phyloP scores from a whole-genome alignment of 2,113 vertebrate genomes.

The Sceloporus tristichus region DNA sequence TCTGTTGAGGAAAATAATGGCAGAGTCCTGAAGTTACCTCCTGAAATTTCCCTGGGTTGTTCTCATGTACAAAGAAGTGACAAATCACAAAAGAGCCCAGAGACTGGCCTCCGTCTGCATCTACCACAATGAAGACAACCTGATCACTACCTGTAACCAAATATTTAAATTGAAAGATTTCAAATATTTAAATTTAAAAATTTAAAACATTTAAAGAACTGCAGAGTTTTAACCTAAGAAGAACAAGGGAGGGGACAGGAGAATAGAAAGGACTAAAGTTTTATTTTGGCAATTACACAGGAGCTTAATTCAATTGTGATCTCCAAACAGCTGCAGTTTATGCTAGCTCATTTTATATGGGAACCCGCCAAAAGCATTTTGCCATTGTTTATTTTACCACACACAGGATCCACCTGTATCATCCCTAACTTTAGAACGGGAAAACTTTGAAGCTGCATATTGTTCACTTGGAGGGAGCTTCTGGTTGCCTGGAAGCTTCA shows the following conservation, averaged over 20 bases:
- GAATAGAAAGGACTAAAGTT: not conserved
- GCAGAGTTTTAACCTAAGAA: not conserved
- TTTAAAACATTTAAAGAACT: not conserved
- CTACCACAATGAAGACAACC: not conserved
- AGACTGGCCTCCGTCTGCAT: not conserved
- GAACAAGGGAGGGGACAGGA: not conserved
- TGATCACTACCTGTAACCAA: not conserved
- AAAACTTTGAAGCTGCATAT: not conserved
- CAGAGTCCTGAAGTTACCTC: constrained; percentile 29
- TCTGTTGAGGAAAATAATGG: constrained; percentile 15
- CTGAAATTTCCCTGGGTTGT: not conserved
- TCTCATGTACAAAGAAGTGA: not conserved
- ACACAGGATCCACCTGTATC: not conserved
- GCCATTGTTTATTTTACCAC: not conserved
- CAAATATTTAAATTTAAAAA: not conserved
- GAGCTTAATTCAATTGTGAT: constrained; percentile 1
- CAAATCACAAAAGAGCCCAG: not conserved
- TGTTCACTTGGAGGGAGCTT: not conserved
- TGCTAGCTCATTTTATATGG: not conserved
- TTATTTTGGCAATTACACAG: constrained; percentile 20
- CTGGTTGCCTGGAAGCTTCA: constrained; percentile 1
- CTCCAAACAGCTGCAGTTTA: constrained; percentile 3
- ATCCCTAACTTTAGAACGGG: constrained; percentile 11
- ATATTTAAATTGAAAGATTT: not conserved
- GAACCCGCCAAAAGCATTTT: not conserved